Evolutionary conservation across 2,113 vertebrate species (phyloP).

Genomic region (Archilochus colubris): DNA sequence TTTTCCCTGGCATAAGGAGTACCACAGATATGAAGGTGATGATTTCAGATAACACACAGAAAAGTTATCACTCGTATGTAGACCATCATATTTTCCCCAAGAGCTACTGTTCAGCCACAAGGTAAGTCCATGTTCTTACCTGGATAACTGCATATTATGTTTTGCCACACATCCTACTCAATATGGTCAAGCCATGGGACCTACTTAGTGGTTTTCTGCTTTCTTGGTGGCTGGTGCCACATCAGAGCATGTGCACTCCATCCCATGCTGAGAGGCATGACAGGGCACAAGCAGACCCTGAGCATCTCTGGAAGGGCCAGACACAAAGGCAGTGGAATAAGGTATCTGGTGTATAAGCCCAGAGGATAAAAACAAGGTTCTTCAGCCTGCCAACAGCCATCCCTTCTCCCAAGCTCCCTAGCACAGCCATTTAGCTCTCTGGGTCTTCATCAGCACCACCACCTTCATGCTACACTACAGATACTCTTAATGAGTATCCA

Average conservation of each 20-base stretch:
- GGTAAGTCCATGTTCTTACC: neutral
- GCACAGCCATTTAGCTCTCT: neutral
- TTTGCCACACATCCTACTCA: neutral
- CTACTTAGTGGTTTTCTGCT: neutral
- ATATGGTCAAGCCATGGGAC: neutral
- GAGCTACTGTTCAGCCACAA: neutral
- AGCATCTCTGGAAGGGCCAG: neutral
- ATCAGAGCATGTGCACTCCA: neutral
- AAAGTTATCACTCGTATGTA: neutral
- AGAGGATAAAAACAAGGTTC: neutral
- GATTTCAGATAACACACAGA: neutral
- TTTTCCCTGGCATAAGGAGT: neutral
- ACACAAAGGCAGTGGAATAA: neutral
- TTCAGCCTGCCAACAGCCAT: neutral
- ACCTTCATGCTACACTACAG: neutral
- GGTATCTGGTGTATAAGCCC: neutral
- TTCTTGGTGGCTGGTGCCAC: neutral
- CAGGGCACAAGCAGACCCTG: neutral
- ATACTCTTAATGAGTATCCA: neutral
- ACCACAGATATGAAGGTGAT: neutral
- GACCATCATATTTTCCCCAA: neutral
- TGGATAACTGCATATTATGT: neutral
- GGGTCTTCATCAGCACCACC: neutral
- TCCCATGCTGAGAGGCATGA: neutral
- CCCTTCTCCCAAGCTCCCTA: neutral